Evolutionary conservation across 2,888 invertebrate species (phyloP), one percentile per base, ranked within the genome.

Genomic region (Hartigia nigra): DNA sequence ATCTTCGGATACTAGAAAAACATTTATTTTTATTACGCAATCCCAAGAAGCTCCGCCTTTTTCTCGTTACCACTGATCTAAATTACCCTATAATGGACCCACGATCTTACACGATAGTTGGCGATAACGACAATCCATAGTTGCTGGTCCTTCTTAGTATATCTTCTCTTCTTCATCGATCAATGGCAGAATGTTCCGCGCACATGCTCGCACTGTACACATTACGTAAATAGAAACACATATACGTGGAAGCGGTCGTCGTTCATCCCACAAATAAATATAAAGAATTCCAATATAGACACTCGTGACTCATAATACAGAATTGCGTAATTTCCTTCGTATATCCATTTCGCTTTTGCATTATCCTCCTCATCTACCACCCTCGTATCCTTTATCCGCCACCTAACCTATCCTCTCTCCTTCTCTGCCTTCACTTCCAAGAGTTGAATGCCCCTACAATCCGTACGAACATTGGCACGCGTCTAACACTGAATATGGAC

Each of bases 391-490:
- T 55, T 55, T 55, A 55, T 23, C 39, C 23, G 2, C 5, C 23
- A 23, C 39, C 39, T 23, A 55, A 23, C 39, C 39, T 74, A n/a
- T 74, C 74, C 72, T 69, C 74, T 32, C 70, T 72, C 72, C 74
- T 80, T 79, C 80, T 75, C n/a, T n/a, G n/a, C n/a, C n/a, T n/a
- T n/a, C n/a, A 78, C 82, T 80, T 78, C 79, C 80, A 36, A 74
- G 81, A 75, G 70, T 74, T 75, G 76, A 69, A 34, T 80, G 77
- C 9, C 39, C 39, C 5, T 55, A 55, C 23, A 23, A 23, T 55
- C 39, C 23, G 5, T 55, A 55, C 39, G 39, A 55, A 55, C 39
- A n/a, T 55, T 55, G 5, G 39, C 39, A 5, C 39, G 23, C 23
- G 39, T 14, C 23, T 39, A 39, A 39, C 39, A 39, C 4, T 1